phyloP scores from a whole-genome alignment of 1,140 invertebrate genomes.

The Andricus grossulariae region DNA sequence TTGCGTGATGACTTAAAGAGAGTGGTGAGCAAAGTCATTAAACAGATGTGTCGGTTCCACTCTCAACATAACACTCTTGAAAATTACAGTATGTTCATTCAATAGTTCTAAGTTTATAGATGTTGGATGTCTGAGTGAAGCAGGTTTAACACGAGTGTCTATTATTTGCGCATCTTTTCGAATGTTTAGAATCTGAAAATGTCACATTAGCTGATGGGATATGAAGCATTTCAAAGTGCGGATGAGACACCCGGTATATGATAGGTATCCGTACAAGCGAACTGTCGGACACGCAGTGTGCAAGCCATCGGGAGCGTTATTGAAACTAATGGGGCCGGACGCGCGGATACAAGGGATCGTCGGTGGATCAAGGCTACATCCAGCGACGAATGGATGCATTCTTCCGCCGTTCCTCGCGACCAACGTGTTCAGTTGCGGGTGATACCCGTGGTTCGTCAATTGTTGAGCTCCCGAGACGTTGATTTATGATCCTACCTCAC shows the following conservation, averaged over 20 bases:
- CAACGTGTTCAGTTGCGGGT: constrained; percentile 50
- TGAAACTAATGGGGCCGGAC: constrained; percentile 75
- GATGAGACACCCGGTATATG: constrained; percentile 52
- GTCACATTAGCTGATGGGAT: too few relatives aligned
- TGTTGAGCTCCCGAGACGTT: constrained; percentile 13
- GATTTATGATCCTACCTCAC: constrained; percentile 18
- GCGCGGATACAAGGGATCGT: constrained; percentile 67
- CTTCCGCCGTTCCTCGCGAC: constrained; percentile 23
- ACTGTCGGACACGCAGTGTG: constrained; percentile 54
- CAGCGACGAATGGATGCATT: constrained; percentile 27
- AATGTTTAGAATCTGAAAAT: too few relatives aligned
- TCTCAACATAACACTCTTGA: too few relatives aligned
- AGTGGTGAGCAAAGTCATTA: neutral
- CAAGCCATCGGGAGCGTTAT: constrained; percentile 72
- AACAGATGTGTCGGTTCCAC: too few relatives aligned
- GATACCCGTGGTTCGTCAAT: constrained; percentile 39
- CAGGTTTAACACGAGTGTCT: too few relatives aligned
- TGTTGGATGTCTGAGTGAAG: too few relatives aligned
- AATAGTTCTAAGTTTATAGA: too few relatives aligned
- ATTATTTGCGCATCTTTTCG: too few relatives aligned
- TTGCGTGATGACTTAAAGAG: constrained; percentile 9
- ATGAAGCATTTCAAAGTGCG: neutral
- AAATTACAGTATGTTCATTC: too few relatives aligned
- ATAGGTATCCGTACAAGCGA: constrained; percentile 43
- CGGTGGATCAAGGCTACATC: constrained; percentile 65